These are phyloP conservation scores for Ormyrus pomaceus DNA, from an alignment of 2,888 invertebrate genomes.

Conservation along the genomic window DNA sequence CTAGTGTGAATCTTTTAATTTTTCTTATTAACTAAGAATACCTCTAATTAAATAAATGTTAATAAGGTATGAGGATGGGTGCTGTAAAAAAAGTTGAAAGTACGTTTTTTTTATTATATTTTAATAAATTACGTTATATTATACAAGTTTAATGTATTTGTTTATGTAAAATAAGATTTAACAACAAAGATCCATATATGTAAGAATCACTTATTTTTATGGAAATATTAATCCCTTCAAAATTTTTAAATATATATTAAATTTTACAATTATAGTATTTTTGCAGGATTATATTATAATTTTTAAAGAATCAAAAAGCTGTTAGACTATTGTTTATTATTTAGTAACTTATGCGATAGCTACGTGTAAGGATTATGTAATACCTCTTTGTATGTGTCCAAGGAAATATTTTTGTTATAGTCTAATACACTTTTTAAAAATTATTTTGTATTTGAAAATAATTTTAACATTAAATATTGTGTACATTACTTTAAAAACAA, in stretches of 20 bases:
- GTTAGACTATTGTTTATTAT: no score
- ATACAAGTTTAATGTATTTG: not conserved
- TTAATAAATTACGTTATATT: conserved; percentile 49
- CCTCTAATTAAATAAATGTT: conserved; percentile 27
- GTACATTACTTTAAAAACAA: no score
- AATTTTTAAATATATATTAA: not conserved
- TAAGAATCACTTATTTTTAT: not conserved
- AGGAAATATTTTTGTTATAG: no score
- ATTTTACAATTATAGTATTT: not conserved
- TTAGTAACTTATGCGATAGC: no score
- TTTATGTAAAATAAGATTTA: no score
- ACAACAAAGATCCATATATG: no score
- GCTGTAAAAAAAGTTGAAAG: conserved; percentile 47
- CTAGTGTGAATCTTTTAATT: conserved; percentile 24
- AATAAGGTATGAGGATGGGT: conserved; percentile 51
- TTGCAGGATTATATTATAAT: no score
- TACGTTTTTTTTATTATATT: conserved; percentile 48
- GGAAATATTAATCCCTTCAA: not conserved
- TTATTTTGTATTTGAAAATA: no score
- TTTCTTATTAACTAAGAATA: conserved; percentile 9
- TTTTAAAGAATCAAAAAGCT: no score
- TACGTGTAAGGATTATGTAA: no score
- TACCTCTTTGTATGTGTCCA: no score
- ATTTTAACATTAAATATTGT: not conserved
- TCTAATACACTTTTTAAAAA: no score